phyloP scores from a whole-genome alignment of 2,888 invertebrate species.

The Rutpela maculata region DNA sequence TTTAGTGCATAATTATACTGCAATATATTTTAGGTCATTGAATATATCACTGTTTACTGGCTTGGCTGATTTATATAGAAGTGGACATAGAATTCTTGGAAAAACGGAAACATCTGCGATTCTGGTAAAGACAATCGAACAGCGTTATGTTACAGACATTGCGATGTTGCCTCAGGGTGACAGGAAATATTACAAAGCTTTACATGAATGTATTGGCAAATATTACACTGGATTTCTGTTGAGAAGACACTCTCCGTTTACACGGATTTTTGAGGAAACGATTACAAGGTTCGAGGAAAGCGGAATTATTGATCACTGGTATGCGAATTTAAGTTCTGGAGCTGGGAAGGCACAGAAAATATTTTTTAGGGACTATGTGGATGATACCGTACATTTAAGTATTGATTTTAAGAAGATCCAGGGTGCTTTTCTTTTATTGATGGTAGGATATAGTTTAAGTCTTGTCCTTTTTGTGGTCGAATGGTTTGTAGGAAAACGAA shows the following conservation, averaged over 20 bases:
- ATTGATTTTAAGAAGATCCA: conserved; percentile 52
- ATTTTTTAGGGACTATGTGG: conserved; percentile 48
- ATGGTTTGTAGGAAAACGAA: conserved; percentile 21
- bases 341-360: conserved; percentile 29
- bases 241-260: conserved; percentile 58
- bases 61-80: conserved; percentile 44
- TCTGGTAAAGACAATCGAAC: conserved; percentile 51
- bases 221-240: conserved; percentile 58
- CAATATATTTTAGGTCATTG: conserved; percentile 26
- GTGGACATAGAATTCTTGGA: conserved; percentile 33
- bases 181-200: conserved; percentile 50
- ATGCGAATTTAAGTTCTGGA: conserved; percentile 26
- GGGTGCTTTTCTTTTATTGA: conserved; percentile 53
- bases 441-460: conserved; percentile 49
- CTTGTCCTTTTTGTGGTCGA: conserved; percentile 52
- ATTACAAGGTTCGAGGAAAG: conserved; percentile 53
- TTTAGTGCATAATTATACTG: neutral
- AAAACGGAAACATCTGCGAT: conserved; percentile 45
- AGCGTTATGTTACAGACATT: conserved; percentile 59
- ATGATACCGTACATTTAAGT: conserved; percentile 26
- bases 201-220: conserved; percentile 56
- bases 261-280: conserved; percentile 48
- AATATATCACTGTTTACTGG: conserved; percentile 41
- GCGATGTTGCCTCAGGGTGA: conserved; percentile 52
- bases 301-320: conserved; percentile 57